Percentiles rank a stretch among this genome's conserved stretches.
phyloP scores from a whole-genome alignment of 1,140 invertebrate genomes.

The Cotesia glomerata region DNA sequence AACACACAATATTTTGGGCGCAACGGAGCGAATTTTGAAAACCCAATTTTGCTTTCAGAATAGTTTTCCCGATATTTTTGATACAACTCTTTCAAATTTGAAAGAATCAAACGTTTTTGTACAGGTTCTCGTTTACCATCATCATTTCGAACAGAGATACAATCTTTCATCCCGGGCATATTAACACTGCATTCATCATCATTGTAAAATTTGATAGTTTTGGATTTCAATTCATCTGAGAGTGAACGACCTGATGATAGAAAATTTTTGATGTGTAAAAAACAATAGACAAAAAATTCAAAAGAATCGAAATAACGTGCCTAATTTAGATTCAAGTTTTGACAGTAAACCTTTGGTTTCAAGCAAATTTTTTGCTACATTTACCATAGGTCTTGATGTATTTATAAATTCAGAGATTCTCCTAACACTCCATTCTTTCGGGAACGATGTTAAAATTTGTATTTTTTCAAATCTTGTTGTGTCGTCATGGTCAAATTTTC shows the following conservation, averaged over 20 bases:
- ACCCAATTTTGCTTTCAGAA: conserved; percentile 36
- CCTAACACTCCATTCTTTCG: background rate
- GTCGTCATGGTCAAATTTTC: conserved; percentile 2
- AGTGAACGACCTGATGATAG: background rate
- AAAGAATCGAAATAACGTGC: background rate
- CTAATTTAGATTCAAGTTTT: background rate
- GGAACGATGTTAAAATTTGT: conserved; percentile 22
- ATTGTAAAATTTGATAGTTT: too few relatives aligned
- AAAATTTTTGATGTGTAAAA: too few relatives aligned
- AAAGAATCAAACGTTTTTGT: conserved; percentile 34
- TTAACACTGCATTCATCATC: conserved; percentile 11
- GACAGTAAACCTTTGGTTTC: conserved; percentile 5
- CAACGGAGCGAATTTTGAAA: conserved; percentile 35
- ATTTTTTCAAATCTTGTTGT: conserved; percentile 16
- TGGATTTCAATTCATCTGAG: conserved; percentile 19
- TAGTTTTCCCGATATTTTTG: conserved; percentile 3
- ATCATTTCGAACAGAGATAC: conserved; percentile 27
- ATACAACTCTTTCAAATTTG: conserved; percentile 21
- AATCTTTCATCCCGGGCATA: conserved; percentile 34
- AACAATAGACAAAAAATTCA: background rate
- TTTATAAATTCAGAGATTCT: conserved; percentile 13
- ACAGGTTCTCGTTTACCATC: conserved; percentile 23
- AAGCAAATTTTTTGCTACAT: conserved; percentile 3
- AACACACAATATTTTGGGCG: conserved; percentile 38
- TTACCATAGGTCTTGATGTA: conserved; percentile 5